Evolutionary conservation across 2,888 invertebrate genomes (phyloP), one percentile per base, ranked within the genome.

Genomic region (Cryptus viduatorius): DNA sequence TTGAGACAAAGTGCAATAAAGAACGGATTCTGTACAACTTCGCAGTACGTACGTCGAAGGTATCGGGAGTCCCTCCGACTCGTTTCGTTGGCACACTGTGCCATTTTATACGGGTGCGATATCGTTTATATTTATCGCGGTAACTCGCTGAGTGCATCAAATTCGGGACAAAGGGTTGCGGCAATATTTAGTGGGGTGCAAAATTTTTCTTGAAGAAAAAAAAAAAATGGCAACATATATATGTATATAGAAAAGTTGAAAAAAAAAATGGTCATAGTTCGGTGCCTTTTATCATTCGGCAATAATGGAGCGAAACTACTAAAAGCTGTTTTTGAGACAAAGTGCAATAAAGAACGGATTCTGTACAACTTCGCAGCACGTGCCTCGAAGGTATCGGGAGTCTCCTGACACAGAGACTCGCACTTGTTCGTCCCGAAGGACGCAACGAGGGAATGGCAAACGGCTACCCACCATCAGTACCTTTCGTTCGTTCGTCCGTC

Each of bases 391-490:
- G 42, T 79, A 16, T 37, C 42, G 31, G 50, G 16, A 19, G 29
- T 46, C 24, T 46, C 42, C n/a, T 44, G 31, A 29, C n/a, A 31
- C 14, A 14, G 53, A 65, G 61, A 89, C 89, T 90, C 89, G 91
- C 91, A 92, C 91, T 92, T 91, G 92, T 89, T 90, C 87, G 89
- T 92, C 92, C 92, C 92, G 79, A 16, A 90, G 91, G 92, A 90
- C 88, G 88, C 86, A 59, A 79, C 88, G 90, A 91, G 92, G 90
- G 91, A 90, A 76, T 48, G 76, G 12, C 59, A 76, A 72, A 79
- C 61, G 79, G 79, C 71, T 61, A 48, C 24, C 31, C 29, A 69
- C 79, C 76, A 79, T 84, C 82, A 69, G 82, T 76, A 37, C 37
- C 37, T 7, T 79, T 31, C 79, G 79, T 87, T 89, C 91, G 89